These are phyloP conservation scores for Pipistrellus pygmaeus DNA, from an alignment of 2,797 vertebrate species.

Conservation along the genomic window DNA sequence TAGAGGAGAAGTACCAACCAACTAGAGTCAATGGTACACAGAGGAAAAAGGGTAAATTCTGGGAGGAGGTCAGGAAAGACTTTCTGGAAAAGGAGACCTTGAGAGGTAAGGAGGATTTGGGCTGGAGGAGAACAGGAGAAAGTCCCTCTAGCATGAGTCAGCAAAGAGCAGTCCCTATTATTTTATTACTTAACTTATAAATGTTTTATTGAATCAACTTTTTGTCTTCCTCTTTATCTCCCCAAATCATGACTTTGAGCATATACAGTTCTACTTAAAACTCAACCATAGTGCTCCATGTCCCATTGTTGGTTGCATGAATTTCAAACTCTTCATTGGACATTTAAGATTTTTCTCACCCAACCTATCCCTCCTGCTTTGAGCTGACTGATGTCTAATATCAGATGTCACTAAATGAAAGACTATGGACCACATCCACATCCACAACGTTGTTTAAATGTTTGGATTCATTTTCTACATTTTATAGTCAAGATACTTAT, in stretches of 20 bases:
- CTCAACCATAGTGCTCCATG: neutral
- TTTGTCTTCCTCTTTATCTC: neutral
- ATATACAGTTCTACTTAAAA: neutral
- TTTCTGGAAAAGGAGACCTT: neutral
- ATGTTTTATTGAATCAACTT: neutral
- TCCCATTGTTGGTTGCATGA: neutral
- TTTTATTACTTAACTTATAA: neutral
- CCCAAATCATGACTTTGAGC: neutral
- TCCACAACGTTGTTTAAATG: neutral
- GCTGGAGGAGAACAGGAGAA: neutral
- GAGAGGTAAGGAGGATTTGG: neutral
- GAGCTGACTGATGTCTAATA: neutral
- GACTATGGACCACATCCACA: neutral
- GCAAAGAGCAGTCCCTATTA: neutral
- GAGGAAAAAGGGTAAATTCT: neutral
- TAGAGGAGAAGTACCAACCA: neutral
- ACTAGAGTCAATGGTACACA: neutral
- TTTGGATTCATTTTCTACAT: neutral
- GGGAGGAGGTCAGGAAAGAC: neutral
- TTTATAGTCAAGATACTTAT: constrained; percentile 23
- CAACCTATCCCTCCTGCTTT: neutral
- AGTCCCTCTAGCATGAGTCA: neutral
- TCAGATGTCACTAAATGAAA: neutral
- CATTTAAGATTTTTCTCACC: neutral
- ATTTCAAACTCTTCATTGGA: neutral